Percentiles rank a stretch among this genome's conserved stretches.
Evolutionary conservation across 2,113 vertebrate species (phyloP).

Genomic region (Lutjanus erythropterus): DNA sequence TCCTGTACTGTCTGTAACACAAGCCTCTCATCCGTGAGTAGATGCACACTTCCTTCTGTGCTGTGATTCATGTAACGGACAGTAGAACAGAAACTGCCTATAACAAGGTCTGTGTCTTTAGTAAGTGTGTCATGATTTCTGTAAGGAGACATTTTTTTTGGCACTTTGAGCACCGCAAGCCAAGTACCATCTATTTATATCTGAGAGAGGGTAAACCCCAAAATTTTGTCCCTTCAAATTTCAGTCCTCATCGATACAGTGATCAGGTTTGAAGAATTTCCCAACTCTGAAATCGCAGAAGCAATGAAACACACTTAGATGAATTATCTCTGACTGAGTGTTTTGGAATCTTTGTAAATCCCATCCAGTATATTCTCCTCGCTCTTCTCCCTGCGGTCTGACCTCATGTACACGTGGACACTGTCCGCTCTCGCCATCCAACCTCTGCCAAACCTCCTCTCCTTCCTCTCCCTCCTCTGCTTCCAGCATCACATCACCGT

Average conservation of each 20-base stretch:
- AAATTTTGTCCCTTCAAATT: no score
- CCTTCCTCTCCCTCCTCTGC: constrained; percentile 43
- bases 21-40: no score
- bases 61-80: no score
- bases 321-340: neutral
- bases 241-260: neutral
- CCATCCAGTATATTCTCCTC: neutral
- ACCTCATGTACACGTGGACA: constrained; percentile 67
- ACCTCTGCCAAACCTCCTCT: constrained; percentile 51
- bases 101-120: no score
- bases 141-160: no score
- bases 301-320: neutral
- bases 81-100: no score
- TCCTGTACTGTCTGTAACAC: no score
- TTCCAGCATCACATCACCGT: constrained; percentile 62
- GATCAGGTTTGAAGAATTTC: neutral
- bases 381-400: constrained; percentile 27
- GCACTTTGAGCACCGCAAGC: no score
- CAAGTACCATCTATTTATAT: no score
- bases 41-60: no score
- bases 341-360: constrained; percentile 17
- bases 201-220: no score
- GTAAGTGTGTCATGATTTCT: no score
- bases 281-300: rapidly evolving
- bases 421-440: constrained; percentile 25